Percentiles rank a stretch among this genome's conserved stretches.
Evolutionary conservation across 2,797 vertebrate genomes (phyloP).

Genomic region (Tadarida brasiliensis): DNA sequence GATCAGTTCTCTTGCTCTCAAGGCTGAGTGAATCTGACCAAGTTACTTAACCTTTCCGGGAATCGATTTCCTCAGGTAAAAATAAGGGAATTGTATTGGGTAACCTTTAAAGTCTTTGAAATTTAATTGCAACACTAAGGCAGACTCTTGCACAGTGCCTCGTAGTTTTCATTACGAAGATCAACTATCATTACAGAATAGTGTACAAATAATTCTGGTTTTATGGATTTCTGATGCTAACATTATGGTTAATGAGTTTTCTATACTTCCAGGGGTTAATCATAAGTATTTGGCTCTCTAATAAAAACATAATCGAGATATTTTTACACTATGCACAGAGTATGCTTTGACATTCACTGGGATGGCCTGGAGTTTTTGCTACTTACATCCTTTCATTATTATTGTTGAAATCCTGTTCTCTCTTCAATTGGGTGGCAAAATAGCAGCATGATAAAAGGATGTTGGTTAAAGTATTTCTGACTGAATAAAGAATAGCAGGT

Average conservation of each 20-base stretch:
- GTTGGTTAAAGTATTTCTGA: constrained; percentile 34
- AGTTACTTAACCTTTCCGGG: not conserved
- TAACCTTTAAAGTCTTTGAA: not conserved
- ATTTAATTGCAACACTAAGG: not conserved
- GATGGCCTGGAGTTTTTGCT: not conserved
- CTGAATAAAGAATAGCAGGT: constrained; percentile 10
- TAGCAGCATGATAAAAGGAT: not conserved
- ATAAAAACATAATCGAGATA: not conserved
- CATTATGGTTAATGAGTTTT: not conserved
- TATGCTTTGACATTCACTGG: not conserved
- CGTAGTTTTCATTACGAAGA: not conserved
- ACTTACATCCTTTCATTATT: not conserved
- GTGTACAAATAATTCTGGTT: not conserved
- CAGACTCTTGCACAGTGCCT: not conserved
- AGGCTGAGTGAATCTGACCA: not conserved
- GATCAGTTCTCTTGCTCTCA: not conserved
- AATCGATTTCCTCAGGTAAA: not conserved
- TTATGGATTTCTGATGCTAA: not conserved
- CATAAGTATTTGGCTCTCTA: not conserved
- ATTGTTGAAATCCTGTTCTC: constrained; percentile 16
- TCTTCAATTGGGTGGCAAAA: not conserved
- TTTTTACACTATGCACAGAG: not conserved
- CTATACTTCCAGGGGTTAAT: not conserved
- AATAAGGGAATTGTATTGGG: not conserved
- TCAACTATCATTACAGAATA: not conserved